These are phyloP conservation scores for Melierax canorus DNA, from an alignment of 2,113 vertebrate genomes.

Conservation along the genomic window DNA sequence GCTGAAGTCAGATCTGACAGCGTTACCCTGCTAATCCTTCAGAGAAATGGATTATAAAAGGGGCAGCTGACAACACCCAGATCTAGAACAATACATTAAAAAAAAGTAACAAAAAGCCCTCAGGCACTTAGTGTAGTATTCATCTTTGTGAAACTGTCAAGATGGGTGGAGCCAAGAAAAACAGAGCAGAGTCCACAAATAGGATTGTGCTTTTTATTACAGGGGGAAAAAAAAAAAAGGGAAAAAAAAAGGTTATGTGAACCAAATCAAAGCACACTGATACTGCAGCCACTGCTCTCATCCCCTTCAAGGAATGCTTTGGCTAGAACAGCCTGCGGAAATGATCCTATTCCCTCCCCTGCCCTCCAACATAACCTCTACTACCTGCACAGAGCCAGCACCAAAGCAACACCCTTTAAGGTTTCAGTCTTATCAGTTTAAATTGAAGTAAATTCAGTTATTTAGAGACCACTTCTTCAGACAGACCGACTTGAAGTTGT, in stretches of 20 bases:
- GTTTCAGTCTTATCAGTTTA: not conserved
- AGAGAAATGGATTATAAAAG: not conserved
- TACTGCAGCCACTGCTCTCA: not conserved
- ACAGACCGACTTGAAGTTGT: not conserved
- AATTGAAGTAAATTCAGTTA: not conserved
- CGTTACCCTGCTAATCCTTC: not conserved
- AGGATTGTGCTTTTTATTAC: not conserved
- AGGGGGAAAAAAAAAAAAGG: not conserved
- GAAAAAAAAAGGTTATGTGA: accelerated
- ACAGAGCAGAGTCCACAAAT: not conserved
- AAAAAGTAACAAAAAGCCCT: not conserved
- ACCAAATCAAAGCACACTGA: not conserved
- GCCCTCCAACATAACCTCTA: not conserved
- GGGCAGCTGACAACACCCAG: not conserved
- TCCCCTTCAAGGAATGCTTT: not conserved
- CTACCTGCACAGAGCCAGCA: not conserved
- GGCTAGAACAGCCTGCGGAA: not conserved
- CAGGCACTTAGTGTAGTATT: not conserved
- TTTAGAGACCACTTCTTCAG: not conserved
- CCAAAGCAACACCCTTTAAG: not conserved
- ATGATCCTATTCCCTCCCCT: not conserved
- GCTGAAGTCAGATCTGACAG: not conserved
- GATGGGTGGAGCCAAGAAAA: not conserved
- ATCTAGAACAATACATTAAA: not conserved
- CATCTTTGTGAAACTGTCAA: not conserved